Evolutionary conservation across 1,140 invertebrate species (phyloP).

Genomic region (Thalassaphorura encarpata): DNA sequence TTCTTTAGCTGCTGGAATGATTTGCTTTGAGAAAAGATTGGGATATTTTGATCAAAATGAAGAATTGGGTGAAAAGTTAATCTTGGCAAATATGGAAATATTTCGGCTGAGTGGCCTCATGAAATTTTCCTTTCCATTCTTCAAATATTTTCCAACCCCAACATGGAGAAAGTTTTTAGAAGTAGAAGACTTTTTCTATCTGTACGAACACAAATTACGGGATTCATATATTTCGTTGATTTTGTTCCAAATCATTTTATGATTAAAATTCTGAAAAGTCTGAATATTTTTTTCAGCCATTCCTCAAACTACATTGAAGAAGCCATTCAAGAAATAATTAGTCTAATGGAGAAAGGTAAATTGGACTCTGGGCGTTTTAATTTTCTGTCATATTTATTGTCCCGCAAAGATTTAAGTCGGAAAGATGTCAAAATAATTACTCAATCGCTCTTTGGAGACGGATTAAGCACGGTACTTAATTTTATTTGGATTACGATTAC

Average conservation of each 20-base stretch:
- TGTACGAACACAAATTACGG: conserved; percentile 31
- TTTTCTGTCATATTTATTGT: conserved; percentile 43
- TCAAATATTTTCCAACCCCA: conserved; percentile 39
- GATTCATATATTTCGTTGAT: too few species aligned
- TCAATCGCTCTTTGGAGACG: conserved; percentile 46
- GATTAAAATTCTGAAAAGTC: background rate
- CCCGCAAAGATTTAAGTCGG: conserved; percentile 38
- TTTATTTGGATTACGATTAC: conserved; percentile 10
- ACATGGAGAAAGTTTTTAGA: conserved; percentile 37
- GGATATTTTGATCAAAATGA: conserved; percentile 38
- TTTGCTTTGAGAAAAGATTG: conserved; percentile 43
- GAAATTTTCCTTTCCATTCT: conserved; percentile 41
- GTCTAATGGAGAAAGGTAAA: conserved; percentile 33
- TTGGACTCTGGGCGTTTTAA: conserved; percentile 38
- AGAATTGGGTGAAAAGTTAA: conserved; percentile 37
- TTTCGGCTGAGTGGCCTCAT: conserved; percentile 39
- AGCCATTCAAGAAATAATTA: conserved; percentile 31
- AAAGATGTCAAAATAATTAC: conserved; percentile 43
- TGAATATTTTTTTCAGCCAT: conserved; percentile 30
- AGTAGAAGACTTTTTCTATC: conserved; percentile 40
- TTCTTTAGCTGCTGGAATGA: conserved; percentile 39
- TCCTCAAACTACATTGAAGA: conserved; percentile 32
- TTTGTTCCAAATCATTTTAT: background rate
- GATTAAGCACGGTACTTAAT: conserved; percentile 45
- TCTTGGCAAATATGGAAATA: conserved; percentile 39